These are phyloP conservation scores for Nemoura dubitans DNA, from an alignment of 2,888 invertebrate species.

Conservation along the genomic window DNA sequence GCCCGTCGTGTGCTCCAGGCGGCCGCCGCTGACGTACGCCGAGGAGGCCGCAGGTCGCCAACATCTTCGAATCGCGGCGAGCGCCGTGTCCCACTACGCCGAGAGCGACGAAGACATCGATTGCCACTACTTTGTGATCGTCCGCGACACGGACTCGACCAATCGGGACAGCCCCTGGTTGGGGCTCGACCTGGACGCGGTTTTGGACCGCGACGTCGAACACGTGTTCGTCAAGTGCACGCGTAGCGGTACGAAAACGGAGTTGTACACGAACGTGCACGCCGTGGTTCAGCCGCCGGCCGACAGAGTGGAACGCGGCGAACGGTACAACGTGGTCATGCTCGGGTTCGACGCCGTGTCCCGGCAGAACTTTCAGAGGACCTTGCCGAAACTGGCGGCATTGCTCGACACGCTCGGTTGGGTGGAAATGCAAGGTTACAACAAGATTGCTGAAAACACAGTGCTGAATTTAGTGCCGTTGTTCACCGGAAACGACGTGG, in stretches of 20 bases:
- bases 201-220: slow-evolving; percentile 60
- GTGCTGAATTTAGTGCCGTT: slow-evolving; percentile 90
- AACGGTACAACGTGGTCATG: slow-evolving; percentile 68
- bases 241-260: slow-evolving; percentile 51
- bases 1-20: slow-evolving; percentile 64
- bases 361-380: slow-evolving; percentile 76
- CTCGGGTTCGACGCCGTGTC: slow-evolving; percentile 89
- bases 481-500: slow-evolving; percentile 73
- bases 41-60: slow-evolving; percentile 54
- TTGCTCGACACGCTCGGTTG: slow-evolving; percentile 75
- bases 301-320: neutral
- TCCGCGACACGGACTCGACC: neutral
- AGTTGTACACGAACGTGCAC: slow-evolving; percentile 67
- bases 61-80: slow-evolving; percentile 56
- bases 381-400: slow-evolving; percentile 76
- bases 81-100: slow-evolving; percentile 55
- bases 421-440: slow-evolving; percentile 77
- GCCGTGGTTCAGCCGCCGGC: slow-evolving; percentile 61
- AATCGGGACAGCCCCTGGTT: neutral
- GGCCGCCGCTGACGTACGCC: slow-evolving; percentile 57
- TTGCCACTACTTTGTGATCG: slow-evolving; percentile 58
- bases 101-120: slow-evolving; percentile 50
- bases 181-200: slow-evolving; percentile 59
- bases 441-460: slow-evolving; percentile 81
- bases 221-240: slow-evolving; percentile 66